Evolutionary conservation across 2,888 invertebrate genomes (phyloP).

Genomic region (Blomia tropicalis): DNA sequence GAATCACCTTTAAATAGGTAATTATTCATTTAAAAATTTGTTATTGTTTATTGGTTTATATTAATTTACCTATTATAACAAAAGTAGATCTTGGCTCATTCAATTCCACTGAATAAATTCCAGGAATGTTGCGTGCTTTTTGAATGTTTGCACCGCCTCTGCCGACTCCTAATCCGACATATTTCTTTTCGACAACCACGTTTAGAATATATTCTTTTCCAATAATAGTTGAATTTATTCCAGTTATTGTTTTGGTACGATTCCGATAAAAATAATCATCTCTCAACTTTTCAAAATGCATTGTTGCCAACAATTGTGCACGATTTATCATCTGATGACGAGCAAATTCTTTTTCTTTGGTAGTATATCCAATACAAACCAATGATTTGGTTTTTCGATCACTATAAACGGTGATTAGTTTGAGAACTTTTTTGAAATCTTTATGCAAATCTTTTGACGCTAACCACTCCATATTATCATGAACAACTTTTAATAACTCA

Average conservation of each 20-base stretch:
- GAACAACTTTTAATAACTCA: neutral
- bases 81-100: neutral
- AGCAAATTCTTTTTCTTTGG: neutral
- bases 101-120: constrained; percentile 4
- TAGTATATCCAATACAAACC: neutral
- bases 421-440: neutral
- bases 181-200: neutral
- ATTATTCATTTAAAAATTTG: neutral
- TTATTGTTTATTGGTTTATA: neutral
- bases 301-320: neutral
- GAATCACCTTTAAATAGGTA: neutral
- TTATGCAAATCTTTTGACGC: neutral
- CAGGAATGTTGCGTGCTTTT: neutral
- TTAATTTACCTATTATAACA: neutral
- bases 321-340: neutral
- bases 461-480: neutral
- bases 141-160: neutral
- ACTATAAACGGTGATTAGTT: neutral
- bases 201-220: neutral
- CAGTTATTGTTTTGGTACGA: neutral
- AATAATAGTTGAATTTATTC: neutral
- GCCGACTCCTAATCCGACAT: neutral
- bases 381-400: constrained; percentile 1
- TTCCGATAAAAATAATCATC: neutral
- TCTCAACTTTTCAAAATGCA: constrained; percentile 3